Percentiles rank a stretch among this genome's conserved stretches.
Evolutionary conservation across 2,888 invertebrate genomes (phyloP).

Genomic region (Rugalucina vietnamica): DNA sequence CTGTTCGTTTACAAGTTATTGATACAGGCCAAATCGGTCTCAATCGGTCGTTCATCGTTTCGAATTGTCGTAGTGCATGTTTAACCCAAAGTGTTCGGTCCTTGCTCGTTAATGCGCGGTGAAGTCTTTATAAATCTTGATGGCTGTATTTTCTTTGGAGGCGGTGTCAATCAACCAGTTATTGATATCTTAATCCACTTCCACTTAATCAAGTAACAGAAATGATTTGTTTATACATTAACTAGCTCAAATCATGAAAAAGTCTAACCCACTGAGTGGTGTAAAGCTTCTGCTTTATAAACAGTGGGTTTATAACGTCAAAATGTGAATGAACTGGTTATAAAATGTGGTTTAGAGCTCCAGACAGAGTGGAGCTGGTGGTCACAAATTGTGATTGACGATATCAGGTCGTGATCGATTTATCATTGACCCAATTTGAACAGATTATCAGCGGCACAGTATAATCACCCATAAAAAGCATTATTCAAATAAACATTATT

Average conservation of each 20-base stretch:
- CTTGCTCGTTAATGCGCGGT: no score
- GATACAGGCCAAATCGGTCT: no score
- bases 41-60: no score
- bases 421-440: no score
- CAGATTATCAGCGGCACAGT: no score
- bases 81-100: no score
- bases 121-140: neutral
- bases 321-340: neutral
- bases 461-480: no score
- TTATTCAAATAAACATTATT: no score
- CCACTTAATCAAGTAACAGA: neutral
- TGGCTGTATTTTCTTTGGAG: neutral
- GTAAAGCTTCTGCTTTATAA: conserved; percentile 56
- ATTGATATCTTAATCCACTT: neutral
- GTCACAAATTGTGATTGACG: neutral
- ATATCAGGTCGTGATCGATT: no score
- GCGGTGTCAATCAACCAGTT: neutral
- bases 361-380: neutral
- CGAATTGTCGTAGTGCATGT: no score
- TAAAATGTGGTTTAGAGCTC: neutral
- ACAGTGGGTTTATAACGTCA: conserved; percentile 38
- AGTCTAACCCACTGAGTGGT: conserved; percentile 25
- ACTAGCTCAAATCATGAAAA: neutral
- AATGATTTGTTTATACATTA: conserved; percentile 8
- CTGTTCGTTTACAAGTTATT: no score